phyloP scores from a whole-genome alignment of 2,888 invertebrate genomes.

The Arrhopalites spinosus region DNA sequence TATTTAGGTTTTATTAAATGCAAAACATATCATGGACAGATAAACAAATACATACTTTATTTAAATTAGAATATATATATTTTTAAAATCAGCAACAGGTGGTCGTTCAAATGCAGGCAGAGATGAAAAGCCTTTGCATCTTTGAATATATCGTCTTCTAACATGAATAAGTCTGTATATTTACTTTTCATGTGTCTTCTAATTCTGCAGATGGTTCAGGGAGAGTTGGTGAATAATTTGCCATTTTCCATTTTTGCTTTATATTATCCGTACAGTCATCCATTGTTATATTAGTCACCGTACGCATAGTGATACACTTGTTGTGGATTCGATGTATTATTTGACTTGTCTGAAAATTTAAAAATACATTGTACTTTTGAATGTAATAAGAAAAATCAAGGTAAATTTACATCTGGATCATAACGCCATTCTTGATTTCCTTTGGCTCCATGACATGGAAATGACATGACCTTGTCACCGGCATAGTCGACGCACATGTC shows the following conservation, averaged over 20 bases:
- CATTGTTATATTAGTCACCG: slow-evolving; percentile 59
- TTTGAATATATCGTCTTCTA: no score
- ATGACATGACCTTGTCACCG: slow-evolving; percentile 83
- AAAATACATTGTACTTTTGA: not conserved
- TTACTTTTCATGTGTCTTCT: no score
- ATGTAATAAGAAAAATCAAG: not conserved
- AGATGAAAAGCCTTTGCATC: no score
- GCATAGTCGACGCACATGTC: slow-evolving; percentile 81
- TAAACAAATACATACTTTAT: no score
- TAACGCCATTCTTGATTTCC: slow-evolving; percentile 91
- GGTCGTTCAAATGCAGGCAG: no score
- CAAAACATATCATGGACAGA: no score
- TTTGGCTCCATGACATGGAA: slow-evolving; percentile 90
- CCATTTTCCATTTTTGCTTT: slow-evolving; percentile 58
- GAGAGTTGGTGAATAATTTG: slow-evolving; percentile 56
- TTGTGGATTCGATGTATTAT: slow-evolving; percentile 61
- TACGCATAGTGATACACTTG: slow-evolving; percentile 62
- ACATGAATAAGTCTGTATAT: no score
- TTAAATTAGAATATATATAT: no score
- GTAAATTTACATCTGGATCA: slow-evolving; percentile 65
- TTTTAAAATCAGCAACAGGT: no score
- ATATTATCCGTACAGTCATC: slow-evolving; percentile 59
- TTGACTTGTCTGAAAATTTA: slow-evolving; percentile 58
- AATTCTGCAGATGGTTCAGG: not conserved
- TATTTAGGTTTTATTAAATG: no score